A percentile compares a stretch with the other conserved stretches of the same genome.
These are phyloP conservation scores for Acrocera orbiculus DNA, from an alignment of 2,888 invertebrate species.

Conservation along the genomic window DNA sequence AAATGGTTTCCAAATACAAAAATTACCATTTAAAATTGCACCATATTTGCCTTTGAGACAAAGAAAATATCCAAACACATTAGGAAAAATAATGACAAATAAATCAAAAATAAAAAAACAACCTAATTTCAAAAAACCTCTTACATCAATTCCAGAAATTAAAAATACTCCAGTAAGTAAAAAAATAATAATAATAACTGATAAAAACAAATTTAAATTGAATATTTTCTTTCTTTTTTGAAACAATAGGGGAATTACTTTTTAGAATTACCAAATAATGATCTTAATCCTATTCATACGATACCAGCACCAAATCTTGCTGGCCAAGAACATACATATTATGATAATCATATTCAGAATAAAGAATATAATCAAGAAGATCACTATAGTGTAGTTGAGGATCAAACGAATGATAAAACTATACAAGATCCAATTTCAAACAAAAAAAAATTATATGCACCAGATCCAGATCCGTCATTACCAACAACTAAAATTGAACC, in stretches of 20 bases:
- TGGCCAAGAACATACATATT: conserved; percentile 12
- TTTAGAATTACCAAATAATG: conserved; percentile 76
- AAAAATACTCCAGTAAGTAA: conserved; percentile 24
- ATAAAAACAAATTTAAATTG: no score
- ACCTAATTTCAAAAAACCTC: no score
- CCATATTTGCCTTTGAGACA: no score
- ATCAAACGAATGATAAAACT: conserved; percentile 30
- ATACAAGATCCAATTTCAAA: conserved; percentile 28
- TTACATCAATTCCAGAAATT: conserved; percentile 17
- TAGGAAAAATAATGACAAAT: no score
- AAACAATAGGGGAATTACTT: no score
- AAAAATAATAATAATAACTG: neutral
- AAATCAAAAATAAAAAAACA: no score
- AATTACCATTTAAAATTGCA: conserved; percentile 9
- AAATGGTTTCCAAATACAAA: no score
- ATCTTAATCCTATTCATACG: conserved; percentile 74
- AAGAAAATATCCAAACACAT: no score
- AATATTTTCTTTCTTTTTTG: no score
- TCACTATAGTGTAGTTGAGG: conserved; percentile 39
- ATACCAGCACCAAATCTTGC: conserved; percentile 66
- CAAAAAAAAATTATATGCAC: conserved; percentile 32
- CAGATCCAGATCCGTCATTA: conserved; percentile 34
- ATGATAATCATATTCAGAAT: neutral
- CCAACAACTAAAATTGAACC: conserved; percentile 29
- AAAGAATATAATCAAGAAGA: conserved; percentile 13